Percentiles rank a stretch among this genome's conserved stretches.
phyloP scores from a whole-genome alignment of 2,888 invertebrate genomes.

The Coelogynopora nodosa region DNA sequence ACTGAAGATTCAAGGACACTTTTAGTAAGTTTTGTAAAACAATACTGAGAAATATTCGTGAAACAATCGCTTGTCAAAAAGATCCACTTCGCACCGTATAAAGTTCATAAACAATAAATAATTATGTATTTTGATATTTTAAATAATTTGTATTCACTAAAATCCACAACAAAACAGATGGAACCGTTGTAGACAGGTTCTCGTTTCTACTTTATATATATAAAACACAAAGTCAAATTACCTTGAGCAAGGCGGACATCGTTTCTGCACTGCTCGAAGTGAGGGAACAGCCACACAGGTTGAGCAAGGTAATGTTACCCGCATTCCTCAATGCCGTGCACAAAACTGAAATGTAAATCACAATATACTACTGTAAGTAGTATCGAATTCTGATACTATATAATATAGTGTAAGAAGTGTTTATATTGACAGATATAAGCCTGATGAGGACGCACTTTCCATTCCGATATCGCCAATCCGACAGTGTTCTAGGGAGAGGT shows the following conservation, averaged over 20 bases:
- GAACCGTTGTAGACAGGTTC: too few relatives aligned
- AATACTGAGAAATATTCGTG: too few relatives aligned
- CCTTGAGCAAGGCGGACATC: conserved; percentile 58
- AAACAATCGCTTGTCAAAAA: too few relatives aligned
- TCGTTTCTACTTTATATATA: too few relatives aligned
- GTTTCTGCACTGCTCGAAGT: conserved; percentile 55
- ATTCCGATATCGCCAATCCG: conserved; percentile 57
- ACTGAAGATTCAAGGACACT: too few relatives aligned
- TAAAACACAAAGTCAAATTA: too few relatives aligned
- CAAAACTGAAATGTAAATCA: conserved; percentile 53
- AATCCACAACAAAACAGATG: too few relatives aligned
- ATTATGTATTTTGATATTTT: too few relatives aligned
- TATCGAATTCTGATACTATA: neutral
- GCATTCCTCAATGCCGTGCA: conserved; percentile 59
- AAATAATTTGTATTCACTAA: too few relatives aligned
- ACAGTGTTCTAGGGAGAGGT: conserved; percentile 58
- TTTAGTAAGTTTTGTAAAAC: too few relatives aligned
- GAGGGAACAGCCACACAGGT: conserved; percentile 58
- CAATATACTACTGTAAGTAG: neutral
- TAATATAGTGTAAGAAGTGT: neutral
- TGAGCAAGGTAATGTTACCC: conserved; percentile 56
- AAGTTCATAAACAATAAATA: too few relatives aligned
- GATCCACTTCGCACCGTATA: too few relatives aligned
- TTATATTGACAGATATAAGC: neutral
- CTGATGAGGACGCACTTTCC: conserved; percentile 48